phyloP scores from a whole-genome alignment of 37 sponge, comb jelly and placozoan species.

The Aplysina aerophoba region DNA sequence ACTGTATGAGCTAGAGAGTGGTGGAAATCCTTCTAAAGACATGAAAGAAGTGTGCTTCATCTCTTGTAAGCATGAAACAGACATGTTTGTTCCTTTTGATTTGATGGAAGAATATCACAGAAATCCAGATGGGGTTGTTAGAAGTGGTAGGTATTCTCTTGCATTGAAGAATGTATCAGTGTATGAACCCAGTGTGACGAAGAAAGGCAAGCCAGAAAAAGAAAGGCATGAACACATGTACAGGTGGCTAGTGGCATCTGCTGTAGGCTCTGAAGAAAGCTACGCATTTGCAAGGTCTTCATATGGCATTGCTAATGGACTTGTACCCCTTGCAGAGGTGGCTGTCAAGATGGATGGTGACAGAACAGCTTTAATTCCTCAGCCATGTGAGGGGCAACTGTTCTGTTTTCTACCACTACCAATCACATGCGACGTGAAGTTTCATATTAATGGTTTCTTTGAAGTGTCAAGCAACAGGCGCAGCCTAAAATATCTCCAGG shows the following conservation, averaged over 20 bases:
- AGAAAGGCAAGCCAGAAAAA: background rate
- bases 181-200: too few relatives aligned
- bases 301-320: conserved; percentile 5
- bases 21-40: background rate
- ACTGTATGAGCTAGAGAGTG: conserved; percentile 43
- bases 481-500: conserved; percentile 21
- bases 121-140: too few relatives aligned
- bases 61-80: too few relatives aligned
- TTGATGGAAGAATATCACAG: too few relatives aligned
- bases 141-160: too few relatives aligned
- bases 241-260: conserved; percentile 43
- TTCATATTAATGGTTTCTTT: conserved; percentile 67
- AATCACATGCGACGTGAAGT: conserved; percentile 38
- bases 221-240: background rate
- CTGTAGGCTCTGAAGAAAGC: background rate
- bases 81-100: too few relatives aligned
- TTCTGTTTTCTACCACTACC: conserved; percentile 78
- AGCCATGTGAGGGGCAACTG: background rate
- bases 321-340: conserved; percentile 51
- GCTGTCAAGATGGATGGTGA: conserved; percentile 26
- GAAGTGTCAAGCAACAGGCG: conserved; percentile 56
- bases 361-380: background rate
- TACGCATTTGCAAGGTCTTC: background rate
- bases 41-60: too few relatives aligned
- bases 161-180: too few relatives aligned